Base-by-base conservation (phyloP, 1,140 invertebrate species). In the Centruroides sculpturatus region DNA sequence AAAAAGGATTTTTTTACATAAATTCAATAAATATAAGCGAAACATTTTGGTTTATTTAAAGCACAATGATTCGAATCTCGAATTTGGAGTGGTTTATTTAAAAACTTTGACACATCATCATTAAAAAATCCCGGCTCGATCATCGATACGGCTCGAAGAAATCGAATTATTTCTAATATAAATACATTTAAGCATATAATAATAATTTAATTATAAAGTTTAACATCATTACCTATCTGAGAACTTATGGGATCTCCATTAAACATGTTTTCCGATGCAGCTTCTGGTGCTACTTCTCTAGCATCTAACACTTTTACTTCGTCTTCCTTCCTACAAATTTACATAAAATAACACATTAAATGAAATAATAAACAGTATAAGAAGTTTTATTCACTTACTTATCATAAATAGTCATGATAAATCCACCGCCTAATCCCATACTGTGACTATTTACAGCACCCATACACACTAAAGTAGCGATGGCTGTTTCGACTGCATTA, bases 381-480 rank as follows among this genome's bases (percentile, higher is more conserved):
- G 41, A 4, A 6, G 41, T 41, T 41, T 12, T 13, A 35, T 9
- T 10, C 3, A 9, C 12, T 23, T 67, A 77, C 75, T 69, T 74
- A 61, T 76, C 71, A 59, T 77, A 79, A 58, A 76, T 66, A 7
- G 74, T 73, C 71, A 76, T 74, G 59, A 79, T 70, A 56, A 70
- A 70, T 12, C 77, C 78, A 59, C 79, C 79, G 60, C 79, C 79
- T 1, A 93, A 66, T 3, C 79, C 79, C 10, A 74, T 72, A 49
- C 70, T 73, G 59, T 81, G 78, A 11, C 75, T 69, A 68, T 80
- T 73, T 48, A 79, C 73, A 1, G 79, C 76, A 11, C 76, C 76
- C 48, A 76, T 69, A 68, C 80, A 81, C 47, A 81, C 70, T 47
- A 76, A 66, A 11, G 76, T 68, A 4, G 77, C 76, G 11, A 81